phyloP scores from a whole-genome alignment of 2,797 vertebrate genomes.

The Falco concolor region DNA sequence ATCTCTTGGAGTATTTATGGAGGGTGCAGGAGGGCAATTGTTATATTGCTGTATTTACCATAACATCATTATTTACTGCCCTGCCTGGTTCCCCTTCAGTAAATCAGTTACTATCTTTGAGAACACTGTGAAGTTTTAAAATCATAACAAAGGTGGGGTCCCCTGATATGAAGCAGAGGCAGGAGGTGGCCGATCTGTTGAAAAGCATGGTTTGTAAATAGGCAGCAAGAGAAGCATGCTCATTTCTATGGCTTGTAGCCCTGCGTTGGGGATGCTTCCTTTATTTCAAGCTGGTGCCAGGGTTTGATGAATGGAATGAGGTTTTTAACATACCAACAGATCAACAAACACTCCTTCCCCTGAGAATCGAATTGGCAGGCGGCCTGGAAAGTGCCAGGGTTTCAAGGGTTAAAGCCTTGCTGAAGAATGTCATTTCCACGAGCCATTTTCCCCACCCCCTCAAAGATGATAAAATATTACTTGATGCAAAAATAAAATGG shows the following conservation, averaged over 20 bases:
- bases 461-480: slow-evolving; percentile 26
- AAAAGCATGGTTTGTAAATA: background rate
- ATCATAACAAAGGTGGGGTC: background rate
- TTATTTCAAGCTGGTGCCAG: background rate
- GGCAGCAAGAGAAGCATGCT: background rate
- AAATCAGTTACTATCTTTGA: background rate
- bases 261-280: background rate
- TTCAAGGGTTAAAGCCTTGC: slow-evolving; percentile 37
- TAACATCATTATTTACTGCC: background rate
- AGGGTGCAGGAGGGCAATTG: background rate
- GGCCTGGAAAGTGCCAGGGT: slow-evolving; percentile 29
- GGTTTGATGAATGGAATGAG: background rate
- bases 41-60: background rate
- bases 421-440: slow-evolving; percentile 47
- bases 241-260: rapidly evolving
- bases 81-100: background rate
- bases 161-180: background rate
- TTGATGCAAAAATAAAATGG: background rate
- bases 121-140: rapidly evolving
- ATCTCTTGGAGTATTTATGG: background rate
- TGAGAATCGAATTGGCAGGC: background rate
- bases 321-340: background rate
- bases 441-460: background rate
- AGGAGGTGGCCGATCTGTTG: background rate
- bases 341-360: background rate